Evolutionary conservation across 2,113 vertebrate species (phyloP), one percentile per base, ranked within the genome.

Genomic region (Hymenochirus boettgeri): DNA sequence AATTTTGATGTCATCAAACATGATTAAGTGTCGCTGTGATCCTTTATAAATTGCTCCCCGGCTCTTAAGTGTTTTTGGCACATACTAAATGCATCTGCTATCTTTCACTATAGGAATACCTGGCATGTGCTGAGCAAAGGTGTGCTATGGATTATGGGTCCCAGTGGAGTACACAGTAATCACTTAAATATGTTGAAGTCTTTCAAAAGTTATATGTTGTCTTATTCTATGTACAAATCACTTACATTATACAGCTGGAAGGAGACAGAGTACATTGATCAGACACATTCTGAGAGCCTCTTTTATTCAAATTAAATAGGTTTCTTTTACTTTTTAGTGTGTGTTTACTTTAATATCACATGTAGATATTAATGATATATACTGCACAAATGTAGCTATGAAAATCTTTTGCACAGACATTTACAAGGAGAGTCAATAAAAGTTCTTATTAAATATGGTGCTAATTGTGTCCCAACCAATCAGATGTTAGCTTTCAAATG

Each of bases 11-110:
- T 65, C 62, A 57, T 57, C 62, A 57, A 25, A 50, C 39, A 37
- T 65, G 62, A 65, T 65, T 48, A 65, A 31, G 62, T 65, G 63
- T 57, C 63, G 48, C 26, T 65, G 27, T 65, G 42, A 65, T 65
- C 26, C 53, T 65, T 42, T 45, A 65, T 33, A 33, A 24, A 56
- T 27, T 17, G 8, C 10, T 31, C 54, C 26, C 27, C 27, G 33
- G 45, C 23, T 37, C 42, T 65, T 50, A 19, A 57, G 53, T 33
- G 15, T 25, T 57, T 57, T 57, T 65, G 63, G 63, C 53, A 57
- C 53, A 65, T 25, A 25, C 8, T 2, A 57, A 65, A 65, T 33
- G 55, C 63, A 65, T 65, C 63, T 65, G 63, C 53, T 65, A 45
- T 57, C 54, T 57, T 39, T 65, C 45, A 29, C 29, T 50, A 57